Conservation (phyloP, 2,888 invertebrate genomes). For the Slavum lentiscoides region DNA sequence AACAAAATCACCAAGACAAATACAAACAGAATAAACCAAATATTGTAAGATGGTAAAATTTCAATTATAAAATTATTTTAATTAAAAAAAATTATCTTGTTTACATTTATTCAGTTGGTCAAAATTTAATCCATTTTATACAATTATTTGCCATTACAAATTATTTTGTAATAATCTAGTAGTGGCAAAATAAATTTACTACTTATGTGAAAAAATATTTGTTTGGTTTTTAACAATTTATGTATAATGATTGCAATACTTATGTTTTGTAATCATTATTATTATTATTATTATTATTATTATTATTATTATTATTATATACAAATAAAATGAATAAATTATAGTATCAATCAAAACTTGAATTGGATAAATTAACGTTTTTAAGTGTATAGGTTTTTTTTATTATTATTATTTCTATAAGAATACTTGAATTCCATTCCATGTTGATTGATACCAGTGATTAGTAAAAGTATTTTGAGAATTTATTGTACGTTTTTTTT, state of each 20-base stretch:
- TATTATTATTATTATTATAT: constrained; percentile 1
- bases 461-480: constrained; percentile 8
- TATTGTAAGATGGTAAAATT: not conserved
- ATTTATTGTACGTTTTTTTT: not conserved
- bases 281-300: no score
- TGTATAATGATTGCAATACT: not conserved
- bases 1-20: constrained; percentile 3
- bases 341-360: not conserved
- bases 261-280: not conserved
- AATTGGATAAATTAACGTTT: constrained; percentile 1
- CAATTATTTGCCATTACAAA: not conserved
- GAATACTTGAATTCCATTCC: constrained; percentile 42
- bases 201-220: not conserved
- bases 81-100: not conserved
- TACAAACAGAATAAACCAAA: constrained; percentile 3
- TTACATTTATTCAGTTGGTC: constrained; percentile 17
- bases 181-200: not conserved
- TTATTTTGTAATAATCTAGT: not conserved
- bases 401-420: not conserved
- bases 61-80: no score
- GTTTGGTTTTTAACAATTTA: not conserved
- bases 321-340: not conserved
- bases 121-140: constrained; percentile 3
- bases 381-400: constrained; percentile 1
- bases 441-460: constrained; percentile 44